Conservation (phyloP, 1,140 invertebrate species). For the Trichonephila clavata region DNA sequence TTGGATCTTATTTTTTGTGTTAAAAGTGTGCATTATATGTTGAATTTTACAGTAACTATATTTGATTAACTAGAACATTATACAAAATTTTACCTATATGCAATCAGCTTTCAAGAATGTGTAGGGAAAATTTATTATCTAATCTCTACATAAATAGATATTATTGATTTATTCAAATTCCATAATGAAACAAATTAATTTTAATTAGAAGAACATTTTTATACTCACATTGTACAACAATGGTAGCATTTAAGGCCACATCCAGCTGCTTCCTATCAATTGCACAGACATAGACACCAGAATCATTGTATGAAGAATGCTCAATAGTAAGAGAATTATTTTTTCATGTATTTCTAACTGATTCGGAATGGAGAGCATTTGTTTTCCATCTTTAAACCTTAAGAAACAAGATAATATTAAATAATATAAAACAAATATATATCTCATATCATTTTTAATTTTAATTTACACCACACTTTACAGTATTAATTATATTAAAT, state of each 20-base stretch:
- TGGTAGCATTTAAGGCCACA: slow-evolving; percentile 72
- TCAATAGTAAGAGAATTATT: slow-evolving; percentile 70
- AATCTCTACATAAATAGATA: too few species aligned
- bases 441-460: background rate
- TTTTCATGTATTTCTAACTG: slow-evolving; percentile 55
- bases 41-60: too few species aligned
- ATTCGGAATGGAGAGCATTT: background rate
- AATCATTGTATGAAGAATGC: slow-evolving; percentile 65
- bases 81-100: too few species aligned
- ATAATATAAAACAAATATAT: background rate
- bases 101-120: too few species aligned
- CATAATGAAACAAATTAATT: too few species aligned
- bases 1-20: too few species aligned
- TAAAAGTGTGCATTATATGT: too few species aligned
- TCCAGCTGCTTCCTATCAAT: slow-evolving; percentile 51
- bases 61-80: too few species aligned
- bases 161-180: too few species aligned
- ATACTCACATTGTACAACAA: slow-evolving; percentile 76
- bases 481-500: too few species aligned
- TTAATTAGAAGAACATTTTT: background rate
- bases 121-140: too few species aligned
- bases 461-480: too few species aligned
- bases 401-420: background rate
- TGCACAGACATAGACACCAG: slow-evolving; percentile 76
- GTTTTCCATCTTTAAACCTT: slow-evolving; percentile 71